Conservation (phyloP, 1,140 invertebrate species). For the Lasioglossum baleicum region DNA sequence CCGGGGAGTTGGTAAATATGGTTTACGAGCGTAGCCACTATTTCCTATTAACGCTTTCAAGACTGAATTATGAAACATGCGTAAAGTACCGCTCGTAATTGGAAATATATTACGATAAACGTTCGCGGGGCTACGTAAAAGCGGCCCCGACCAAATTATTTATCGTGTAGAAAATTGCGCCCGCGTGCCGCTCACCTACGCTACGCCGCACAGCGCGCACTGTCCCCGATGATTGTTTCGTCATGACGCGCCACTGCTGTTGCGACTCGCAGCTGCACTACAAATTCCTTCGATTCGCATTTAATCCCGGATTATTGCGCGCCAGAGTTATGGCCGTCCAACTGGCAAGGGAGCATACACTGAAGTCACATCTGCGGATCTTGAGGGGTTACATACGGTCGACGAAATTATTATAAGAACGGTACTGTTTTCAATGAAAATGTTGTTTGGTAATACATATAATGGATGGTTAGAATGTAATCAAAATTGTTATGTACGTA, state of each 20-base stretch:
- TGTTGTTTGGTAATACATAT: too few relatives aligned
- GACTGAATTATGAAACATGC: conserved; percentile 46
- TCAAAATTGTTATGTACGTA: too few relatives aligned
- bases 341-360: too few relatives aligned
- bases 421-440: too few relatives aligned
- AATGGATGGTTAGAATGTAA: too few relatives aligned
- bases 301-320: background rate
- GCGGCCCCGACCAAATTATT: conserved; percentile 9
- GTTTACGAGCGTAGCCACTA: conserved; percentile 34
- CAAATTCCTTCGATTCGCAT: background rate
- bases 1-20: conserved; percentile 34
- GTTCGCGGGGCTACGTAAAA: background rate
- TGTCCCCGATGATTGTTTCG: background rate
- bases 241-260: background rate
- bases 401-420: too few relatives aligned
- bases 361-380: too few relatives aligned
- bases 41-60: conserved; percentile 46
- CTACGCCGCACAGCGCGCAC: too few relatives aligned
- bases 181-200: background rate
- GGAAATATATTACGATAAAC: conserved; percentile 44
- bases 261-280: too few relatives aligned
- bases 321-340: too few relatives aligned
- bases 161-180: conserved; percentile 10
- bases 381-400: too few relatives aligned
- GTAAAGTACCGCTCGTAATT: conserved; percentile 37